phyloP scores from a whole-genome alignment of 2,888 invertebrate genomes.

The Barypeithes pellucidus region DNA sequence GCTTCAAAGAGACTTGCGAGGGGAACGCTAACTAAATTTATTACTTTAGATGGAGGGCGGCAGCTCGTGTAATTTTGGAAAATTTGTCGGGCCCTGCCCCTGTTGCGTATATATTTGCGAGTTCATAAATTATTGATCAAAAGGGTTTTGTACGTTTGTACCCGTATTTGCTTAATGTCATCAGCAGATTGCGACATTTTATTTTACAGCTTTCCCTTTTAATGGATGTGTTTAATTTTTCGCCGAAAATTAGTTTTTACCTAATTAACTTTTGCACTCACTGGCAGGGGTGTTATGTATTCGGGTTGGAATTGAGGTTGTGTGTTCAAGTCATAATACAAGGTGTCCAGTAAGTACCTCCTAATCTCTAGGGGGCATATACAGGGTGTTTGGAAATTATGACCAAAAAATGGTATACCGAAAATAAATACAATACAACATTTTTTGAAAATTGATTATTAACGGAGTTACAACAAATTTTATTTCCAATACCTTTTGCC shows the following conservation, averaged over 20 bases:
- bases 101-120: conserved; percentile 40
- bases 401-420: too few relatives aligned
- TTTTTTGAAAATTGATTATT: too few relatives aligned
- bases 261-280: conserved; percentile 1
- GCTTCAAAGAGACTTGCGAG: conserved; percentile 23
- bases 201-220: conserved; percentile 17
- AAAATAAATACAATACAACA: too few relatives aligned
- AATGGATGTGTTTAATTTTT: conserved; percentile 18
- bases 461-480: too few relatives aligned
- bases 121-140: conserved; percentile 35
- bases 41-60: conserved; percentile 42
- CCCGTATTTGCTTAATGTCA: conserved; percentile 22
- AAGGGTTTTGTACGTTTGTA: conserved; percentile 22
- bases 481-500: too few relatives aligned
- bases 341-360: too few relatives aligned
- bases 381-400: too few relatives aligned
- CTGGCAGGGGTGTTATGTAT: background rate
- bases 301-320: too few relatives aligned
- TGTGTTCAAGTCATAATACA: too few relatives aligned
- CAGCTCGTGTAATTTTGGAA: conserved; percentile 32
- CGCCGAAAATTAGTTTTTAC: conserved; percentile 8
- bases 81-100: conserved; percentile 30
- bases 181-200: conserved; percentile 35
- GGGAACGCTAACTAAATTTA: conserved; percentile 38
- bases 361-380: too few relatives aligned